A percentile compares a stretch with the other conserved stretches of the same genome.
These are phyloP conservation scores for Clinocottus analis DNA, from an alignment of 2,113 vertebrate species.

Conservation along the genomic window DNA sequence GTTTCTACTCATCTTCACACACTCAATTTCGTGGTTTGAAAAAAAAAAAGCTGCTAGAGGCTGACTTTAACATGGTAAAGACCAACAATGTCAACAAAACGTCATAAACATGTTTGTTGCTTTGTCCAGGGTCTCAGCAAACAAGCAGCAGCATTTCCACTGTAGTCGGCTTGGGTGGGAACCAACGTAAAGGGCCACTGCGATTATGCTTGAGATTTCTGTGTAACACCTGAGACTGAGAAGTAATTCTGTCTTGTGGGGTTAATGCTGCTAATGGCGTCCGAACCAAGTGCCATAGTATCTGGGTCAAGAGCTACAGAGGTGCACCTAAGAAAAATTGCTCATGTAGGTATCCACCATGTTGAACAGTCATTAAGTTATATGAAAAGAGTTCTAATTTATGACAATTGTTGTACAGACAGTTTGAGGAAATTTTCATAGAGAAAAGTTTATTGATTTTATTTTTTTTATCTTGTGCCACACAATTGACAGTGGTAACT, in stretches of 20 bases:
- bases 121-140: conserved; percentile 86
- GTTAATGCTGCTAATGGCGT: conserved; percentile 92
- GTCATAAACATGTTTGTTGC: conserved; percentile 85
- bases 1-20: conserved; percentile 86
- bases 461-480: conserved; percentile 95
- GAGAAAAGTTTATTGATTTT: conserved; percentile 90
- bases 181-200: conserved; percentile 77
- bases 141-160: conserved; percentile 83
- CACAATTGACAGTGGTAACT: conserved; percentile 96
- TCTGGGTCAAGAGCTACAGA: conserved; percentile 92
- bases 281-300: conserved; percentile 97
- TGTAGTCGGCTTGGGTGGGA: conserved; percentile 75
- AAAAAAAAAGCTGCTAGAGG: conserved; percentile 89
- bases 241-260: conserved; percentile 83
- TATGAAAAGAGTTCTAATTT: conserved; percentile 96
- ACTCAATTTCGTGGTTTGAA: conserved; percentile 93
- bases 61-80: conserved; percentile 76
- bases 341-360: conserved; percentile 92
- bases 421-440: conserved; percentile 94
- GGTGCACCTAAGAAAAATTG: conserved; percentile 85
- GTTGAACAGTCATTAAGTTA: conserved; percentile 99
- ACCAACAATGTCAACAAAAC: conserved; percentile 52
- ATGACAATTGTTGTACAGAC: conserved; percentile 99
- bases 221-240: conserved; percentile 86
- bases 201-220: conserved; percentile 87